Evolutionary conservation across 2,888 invertebrate genomes (phyloP), one percentile per base, ranked within the genome.

Genomic region (Sarcophaga subvicina): DNA sequence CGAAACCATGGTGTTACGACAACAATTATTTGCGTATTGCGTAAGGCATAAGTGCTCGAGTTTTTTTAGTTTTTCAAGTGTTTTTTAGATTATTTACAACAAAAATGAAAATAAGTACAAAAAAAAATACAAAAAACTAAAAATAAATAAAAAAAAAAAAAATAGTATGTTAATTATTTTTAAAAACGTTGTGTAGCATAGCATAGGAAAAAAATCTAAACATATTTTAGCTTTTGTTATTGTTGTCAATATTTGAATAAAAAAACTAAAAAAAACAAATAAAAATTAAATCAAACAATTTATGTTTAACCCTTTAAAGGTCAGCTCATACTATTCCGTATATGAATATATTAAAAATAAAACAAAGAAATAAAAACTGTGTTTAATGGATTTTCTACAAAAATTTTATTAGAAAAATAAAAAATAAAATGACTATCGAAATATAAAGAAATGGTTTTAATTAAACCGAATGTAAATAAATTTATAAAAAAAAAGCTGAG

Each of bases 81-180:
- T n/a, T n/a, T 54, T 78, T 77, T 78, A 83, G 67, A 83, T 83
- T 78, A 83, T 83, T 78, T 78, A 78, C 47, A 62, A 78, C 62
- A 78, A 82, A 62, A 71, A 62, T 37, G 37, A 37, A 37, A 37
- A 37, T 37, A 37, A 10, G 37, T 37, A 37, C 37, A 2, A 37
- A 37, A 37, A 37, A 37, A 37, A 37, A 37, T 37, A 71, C 8
- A 63, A 49, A 69, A 64, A 27, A 67, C 37, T 60, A 49, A 14
- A 49, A 49, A 49, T 2, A 54, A 54, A 54, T 14, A 14, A 54
- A 10, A 47, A 73, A 63, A 22, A 73, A 63, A 63, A 64, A 45
- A 37, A 27, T 6, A 11, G 60, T 66, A 25, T 73, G 78, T 78
- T 72, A 82, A 82, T 77, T 77, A 37, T 37, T 70, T 54, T 60